Percentiles rank a stretch among this genome's conserved stretches.
phyloP scores from a whole-genome alignment of 2,888 invertebrate genomes.

The Morinoia aosen region DNA sequence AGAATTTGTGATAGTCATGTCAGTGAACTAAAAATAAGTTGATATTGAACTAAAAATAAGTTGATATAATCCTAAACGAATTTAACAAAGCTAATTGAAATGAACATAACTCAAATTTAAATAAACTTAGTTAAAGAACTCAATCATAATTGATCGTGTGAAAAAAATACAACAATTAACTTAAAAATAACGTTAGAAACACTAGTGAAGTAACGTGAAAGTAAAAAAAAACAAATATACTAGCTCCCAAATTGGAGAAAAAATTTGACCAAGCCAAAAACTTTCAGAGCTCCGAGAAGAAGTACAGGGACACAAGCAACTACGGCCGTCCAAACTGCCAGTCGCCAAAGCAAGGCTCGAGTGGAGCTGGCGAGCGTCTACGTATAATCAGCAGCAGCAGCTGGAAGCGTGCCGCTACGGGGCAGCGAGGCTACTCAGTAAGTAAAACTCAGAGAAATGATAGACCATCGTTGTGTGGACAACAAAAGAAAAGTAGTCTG shows the following conservation, averaged over 20 bases:
- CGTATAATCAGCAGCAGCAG: background rate
- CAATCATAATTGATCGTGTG: background rate
- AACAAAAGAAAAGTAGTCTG: background rate
- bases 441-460: background rate
- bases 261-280: background rate
- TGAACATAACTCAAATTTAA: background rate
- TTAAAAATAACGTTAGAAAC: background rate
- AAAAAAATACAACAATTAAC: background rate
- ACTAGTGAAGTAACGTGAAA: background rate
- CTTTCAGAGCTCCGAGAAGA: background rate
- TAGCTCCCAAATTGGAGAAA: background rate
- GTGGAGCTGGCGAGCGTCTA: background rate
- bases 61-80: background rate
- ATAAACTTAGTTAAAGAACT: background rate
- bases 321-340: background rate
- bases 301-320: background rate
- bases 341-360: background rate
- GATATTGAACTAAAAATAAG: background rate
- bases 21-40: background rate
- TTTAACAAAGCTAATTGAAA: background rate
- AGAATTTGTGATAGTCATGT: background rate
- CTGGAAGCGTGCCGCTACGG: background rate
- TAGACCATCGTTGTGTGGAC: background rate
- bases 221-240: background rate
- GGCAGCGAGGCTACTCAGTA: background rate